phyloP scores from a whole-genome alignment of 2,113 vertebrate genomes.

The Elephantulus edwardii region DNA sequence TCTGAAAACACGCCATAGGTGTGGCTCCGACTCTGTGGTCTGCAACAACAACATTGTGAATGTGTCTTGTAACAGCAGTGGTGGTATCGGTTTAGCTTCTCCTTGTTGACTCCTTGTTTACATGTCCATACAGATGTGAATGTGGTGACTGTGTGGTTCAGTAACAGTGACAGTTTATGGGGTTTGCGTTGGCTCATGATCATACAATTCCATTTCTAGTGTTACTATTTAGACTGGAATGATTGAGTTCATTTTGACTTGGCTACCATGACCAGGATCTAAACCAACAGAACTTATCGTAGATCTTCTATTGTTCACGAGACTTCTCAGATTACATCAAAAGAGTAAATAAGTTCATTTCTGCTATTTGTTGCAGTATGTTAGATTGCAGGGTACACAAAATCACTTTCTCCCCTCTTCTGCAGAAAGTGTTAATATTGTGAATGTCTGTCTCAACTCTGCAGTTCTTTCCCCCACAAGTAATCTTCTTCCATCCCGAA shows the following conservation, averaged over 20 bases:
- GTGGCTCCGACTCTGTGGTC: too few relatives aligned
- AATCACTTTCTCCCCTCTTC: background rate
- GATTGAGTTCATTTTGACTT: background rate
- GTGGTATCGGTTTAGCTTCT: background rate
- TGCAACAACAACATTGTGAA: too few relatives aligned
- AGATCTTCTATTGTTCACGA: background rate
- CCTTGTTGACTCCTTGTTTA: background rate
- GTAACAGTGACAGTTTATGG: background rate
- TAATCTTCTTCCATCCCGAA: conserved; percentile 10
- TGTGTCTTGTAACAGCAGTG: background rate
- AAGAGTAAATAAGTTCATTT: background rate
- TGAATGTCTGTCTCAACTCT: conserved; percentile 21
- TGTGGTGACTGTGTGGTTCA: background rate
- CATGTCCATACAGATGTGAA: background rate
- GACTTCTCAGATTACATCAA: background rate
- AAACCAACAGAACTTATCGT: background rate
- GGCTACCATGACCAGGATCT: background rate
- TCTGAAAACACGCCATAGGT: too few relatives aligned
- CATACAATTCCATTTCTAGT: background rate
- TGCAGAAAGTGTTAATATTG: background rate
- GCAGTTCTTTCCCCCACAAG: background rate
- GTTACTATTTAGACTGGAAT: background rate
- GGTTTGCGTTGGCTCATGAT: background rate
- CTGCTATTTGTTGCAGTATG: background rate
- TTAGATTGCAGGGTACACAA: background rate